Evolutionary conservation across 2,113 vertebrate genomes (phyloP).

Genomic region (Pleuronectes platessa): DNA sequence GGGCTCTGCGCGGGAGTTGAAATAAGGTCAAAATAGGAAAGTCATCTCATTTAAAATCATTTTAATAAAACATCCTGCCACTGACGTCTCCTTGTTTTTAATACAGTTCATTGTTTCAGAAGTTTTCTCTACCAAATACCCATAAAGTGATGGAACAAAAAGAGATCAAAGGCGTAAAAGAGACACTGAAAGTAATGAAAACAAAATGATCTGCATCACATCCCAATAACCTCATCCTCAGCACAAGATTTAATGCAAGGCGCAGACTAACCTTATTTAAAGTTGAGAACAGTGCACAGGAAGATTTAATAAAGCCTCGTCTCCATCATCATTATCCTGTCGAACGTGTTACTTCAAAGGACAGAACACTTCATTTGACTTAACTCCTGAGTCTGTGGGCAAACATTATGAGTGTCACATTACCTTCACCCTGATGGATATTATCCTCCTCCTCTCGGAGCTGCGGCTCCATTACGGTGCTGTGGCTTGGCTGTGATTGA

Average conservation of each 20-base stretch:
- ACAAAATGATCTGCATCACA: background rate
- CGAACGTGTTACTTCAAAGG: conserved; percentile 65
- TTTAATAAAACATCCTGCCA: too few species aligned
- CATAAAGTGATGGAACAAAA: background rate
- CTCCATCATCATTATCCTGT: conserved; percentile 55
- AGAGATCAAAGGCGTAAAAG: background rate
- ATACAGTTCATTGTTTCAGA: background rate
- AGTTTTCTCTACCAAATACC: background rate
- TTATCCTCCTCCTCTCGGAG: conserved; percentile 43
- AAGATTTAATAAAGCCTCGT: conserved; percentile 45
- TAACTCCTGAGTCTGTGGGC: conserved; percentile 30
- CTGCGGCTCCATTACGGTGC: conserved; percentile 47
- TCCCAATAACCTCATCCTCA: conserved; percentile 8
- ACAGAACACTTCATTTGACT: conserved; percentile 57
- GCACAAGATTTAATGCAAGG: background rate
- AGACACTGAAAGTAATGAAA: too few species aligned
- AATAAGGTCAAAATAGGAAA: conserved; percentile 4
- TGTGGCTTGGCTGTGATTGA: conserved; percentile 55
- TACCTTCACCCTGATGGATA: conserved; percentile 64
- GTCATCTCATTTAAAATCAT: background rate
- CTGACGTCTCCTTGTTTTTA: background rate
- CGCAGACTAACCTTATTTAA: conserved; percentile 18
- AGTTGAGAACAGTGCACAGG: background rate
- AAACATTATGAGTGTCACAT: conserved; percentile 63
- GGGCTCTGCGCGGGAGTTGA: conserved; percentile 1